A percentile compares a stretch with the other conserved stretches of the same genome.
Conservation (phyloP, 2,797 vertebrate genomes). For the Amphiprion clarkii region DNA sequence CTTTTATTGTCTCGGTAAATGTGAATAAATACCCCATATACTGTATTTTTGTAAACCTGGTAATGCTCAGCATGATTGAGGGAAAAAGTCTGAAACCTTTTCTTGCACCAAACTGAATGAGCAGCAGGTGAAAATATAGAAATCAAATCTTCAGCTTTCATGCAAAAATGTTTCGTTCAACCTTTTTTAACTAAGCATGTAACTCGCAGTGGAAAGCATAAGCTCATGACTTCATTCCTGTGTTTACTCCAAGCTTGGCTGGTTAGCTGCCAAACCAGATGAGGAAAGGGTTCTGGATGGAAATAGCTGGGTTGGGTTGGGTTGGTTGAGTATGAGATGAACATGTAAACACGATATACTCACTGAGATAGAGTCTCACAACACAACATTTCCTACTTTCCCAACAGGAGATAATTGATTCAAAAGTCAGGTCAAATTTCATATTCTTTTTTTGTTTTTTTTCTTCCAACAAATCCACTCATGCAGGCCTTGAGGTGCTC, state of each 20-base stretch:
- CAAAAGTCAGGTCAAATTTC: constrained; percentile 82
- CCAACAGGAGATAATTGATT: constrained; percentile 93
- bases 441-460: constrained; percentile 24
- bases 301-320: constrained; percentile 69
- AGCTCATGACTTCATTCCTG: constrained; percentile 74
- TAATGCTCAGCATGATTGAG: constrained; percentile 79
- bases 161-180: constrained; percentile 60
- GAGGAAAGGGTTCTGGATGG: constrained; percentile 75
- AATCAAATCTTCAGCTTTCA: constrained; percentile 60
- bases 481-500: constrained; percentile 75
- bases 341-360: constrained; percentile 95
- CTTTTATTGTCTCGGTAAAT: constrained; percentile 22
- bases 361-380: constrained; percentile 95
- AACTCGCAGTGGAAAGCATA: constrained; percentile 51
- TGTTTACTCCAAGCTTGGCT: constrained; percentile 67
- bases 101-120: constrained; percentile 71
- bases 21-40: constrained; percentile 21
- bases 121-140: constrained; percentile 70
- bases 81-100: constrained; percentile 28
- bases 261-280: constrained; percentile 81
- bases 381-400: constrained; percentile 93
- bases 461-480: constrained; percentile 78
- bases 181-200: constrained; percentile 55
- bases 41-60: constrained; percentile 65
- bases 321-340: constrained; percentile 88